Evolutionary conservation across 2,113 vertebrate genomes (phyloP).

Genomic region (Marmota flaviventris): DNA sequence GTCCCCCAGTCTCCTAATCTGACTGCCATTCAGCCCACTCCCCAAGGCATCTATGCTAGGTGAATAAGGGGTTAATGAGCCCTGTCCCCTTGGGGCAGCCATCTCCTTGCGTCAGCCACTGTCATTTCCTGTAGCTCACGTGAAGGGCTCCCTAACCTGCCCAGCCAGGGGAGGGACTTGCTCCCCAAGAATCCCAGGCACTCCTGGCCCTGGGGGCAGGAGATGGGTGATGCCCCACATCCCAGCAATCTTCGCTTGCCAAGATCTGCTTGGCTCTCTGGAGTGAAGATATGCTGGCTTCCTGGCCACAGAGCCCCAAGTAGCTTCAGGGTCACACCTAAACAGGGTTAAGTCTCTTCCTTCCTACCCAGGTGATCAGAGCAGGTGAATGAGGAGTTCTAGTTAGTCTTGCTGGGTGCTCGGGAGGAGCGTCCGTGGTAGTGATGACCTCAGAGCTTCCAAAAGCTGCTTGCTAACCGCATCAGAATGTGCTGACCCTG

Average conservation of each 20-base stretch:
- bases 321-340: not conserved
- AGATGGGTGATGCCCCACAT: not conserved
- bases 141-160: conserved; percentile 80
- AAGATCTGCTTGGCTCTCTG: not conserved
- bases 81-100: not conserved
- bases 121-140: conserved; percentile 82
- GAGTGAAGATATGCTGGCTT: not conserved
- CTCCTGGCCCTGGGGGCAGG: conserved; percentile 70
- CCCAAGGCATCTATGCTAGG: not conserved
- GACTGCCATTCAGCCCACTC: not conserved
- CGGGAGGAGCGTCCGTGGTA: not conserved
- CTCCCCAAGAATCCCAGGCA: conserved; percentile 75
- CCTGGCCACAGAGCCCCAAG: not conserved
- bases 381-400: conserved; percentile 62
- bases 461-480: conserved; percentile 65
- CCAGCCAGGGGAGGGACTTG: conserved; percentile 72
- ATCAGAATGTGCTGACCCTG: conserved; percentile 67
- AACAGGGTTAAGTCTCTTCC: not conserved
- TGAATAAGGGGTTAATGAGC: conserved; percentile 64
- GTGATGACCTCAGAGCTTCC: conserved; percentile 73
- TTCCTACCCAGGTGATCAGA: not conserved
- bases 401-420: conserved; percentile 71
- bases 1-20: not conserved
- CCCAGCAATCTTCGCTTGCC: conserved; percentile 11
- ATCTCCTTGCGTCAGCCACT: conserved; percentile 56